phyloP scores from a whole-genome alignment of 2,797 vertebrate species.

The Microctenopoma lineatum region DNA sequence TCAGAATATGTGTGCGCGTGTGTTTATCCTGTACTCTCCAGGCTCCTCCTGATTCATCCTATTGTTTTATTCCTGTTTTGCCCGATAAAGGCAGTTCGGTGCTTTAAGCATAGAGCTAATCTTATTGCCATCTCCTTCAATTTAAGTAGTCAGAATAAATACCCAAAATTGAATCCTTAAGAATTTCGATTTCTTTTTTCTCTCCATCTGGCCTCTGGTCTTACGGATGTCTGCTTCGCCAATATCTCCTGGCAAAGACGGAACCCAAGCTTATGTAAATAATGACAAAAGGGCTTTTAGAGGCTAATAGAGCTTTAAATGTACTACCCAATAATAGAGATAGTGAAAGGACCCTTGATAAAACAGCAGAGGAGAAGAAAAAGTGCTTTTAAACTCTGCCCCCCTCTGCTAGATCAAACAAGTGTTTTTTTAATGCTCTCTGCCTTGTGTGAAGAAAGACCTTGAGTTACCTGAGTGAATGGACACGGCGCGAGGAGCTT shows the following conservation, averaged over 20 bases:
- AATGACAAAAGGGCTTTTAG: constrained; percentile 36
- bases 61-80: constrained; percentile 54
- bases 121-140: constrained; percentile 37
- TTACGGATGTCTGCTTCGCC: constrained; percentile 31
- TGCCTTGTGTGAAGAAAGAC: constrained; percentile 23
- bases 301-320: constrained; percentile 55
- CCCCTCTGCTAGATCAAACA: constrained; percentile 16
- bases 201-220: constrained; percentile 17
- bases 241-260: constrained; percentile 52
- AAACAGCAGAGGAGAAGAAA: constrained; percentile 7
- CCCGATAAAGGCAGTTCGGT: constrained; percentile 27
- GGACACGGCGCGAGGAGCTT: constrained; percentile 9
- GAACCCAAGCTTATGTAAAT: constrained; percentile 55
- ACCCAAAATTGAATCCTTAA: constrained; percentile 48
- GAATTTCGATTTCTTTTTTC: constrained; percentile 30
- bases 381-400: constrained; percentile 24
- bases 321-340: constrained; percentile 42
- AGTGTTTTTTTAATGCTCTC: constrained; percentile 11
- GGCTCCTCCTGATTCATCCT: constrained; percentile 21
- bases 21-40: constrained; percentile 19
- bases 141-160: constrained; percentile 45
- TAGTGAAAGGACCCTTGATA: constrained; percentile 25
- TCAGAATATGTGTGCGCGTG: constrained; percentile 24
- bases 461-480: constrained; percentile 44
- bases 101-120: constrained; percentile 30